Evolutionary conservation across 2,113 vertebrate genomes (phyloP), one percentile per base, ranked within the genome.

Genomic region (Lanius ludovicianus): DNA sequence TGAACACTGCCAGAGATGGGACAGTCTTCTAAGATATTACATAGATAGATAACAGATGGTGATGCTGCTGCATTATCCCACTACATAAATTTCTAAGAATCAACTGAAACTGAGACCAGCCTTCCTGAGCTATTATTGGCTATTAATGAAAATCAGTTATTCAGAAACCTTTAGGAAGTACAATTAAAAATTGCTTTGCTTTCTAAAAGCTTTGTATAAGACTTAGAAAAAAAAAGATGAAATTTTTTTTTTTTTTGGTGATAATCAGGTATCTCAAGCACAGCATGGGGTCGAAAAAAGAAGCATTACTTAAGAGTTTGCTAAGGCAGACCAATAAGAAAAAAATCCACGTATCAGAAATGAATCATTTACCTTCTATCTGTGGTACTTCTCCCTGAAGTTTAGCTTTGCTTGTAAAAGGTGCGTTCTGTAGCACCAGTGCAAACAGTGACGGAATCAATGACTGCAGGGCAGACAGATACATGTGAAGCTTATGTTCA

Each of bases 381-480:
- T 98, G 98, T 76, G 98, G 98, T 87, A 98, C 96, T 92, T 99
- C 99, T 88, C 98, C 99, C 22, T 99, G 98, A 65, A 99, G 98
- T 92, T 98, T 99, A 96, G 98, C 99, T 97, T 98, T 99, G 97
- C 97, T 98, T 95, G 99, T 98, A 97, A 99, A 99, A 47, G 99
- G 99, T 47, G 99, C 99, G 23, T 99, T 99, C 97, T 99, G 99
- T 12, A 99, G 98, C 97, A 99, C 99, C 75, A 99, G 97, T 28
- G 99, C 98, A 93, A 99, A 99, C 65, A 99, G 98, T 11, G 99
- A 98, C 52, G 99, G 99, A 96, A 99, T 99, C 96, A 99, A 95
- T 6, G 99, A 99, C 98, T 99, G 99, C 95, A 99, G 97, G 49
- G 99, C 99, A 25, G 99, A 99, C 53, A 99, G 98, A 93, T 98